Evolutionary conservation across 1,140 invertebrate species (phyloP), one percentile per base, ranked within the genome.

Genomic region (Chymomyza costata): DNA sequence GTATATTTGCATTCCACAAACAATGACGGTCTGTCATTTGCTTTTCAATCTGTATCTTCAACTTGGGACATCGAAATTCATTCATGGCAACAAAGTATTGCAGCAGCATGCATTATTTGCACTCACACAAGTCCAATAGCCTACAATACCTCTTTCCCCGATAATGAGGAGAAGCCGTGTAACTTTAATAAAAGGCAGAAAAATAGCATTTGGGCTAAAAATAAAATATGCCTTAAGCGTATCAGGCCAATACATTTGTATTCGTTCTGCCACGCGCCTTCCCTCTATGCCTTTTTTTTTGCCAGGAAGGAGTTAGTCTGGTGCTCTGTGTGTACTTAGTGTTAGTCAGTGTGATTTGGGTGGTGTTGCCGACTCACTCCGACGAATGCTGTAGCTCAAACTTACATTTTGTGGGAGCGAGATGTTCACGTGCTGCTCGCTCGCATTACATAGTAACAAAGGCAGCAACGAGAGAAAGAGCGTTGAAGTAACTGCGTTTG

Each of bases 161-260:
- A n/a, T n/a, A n/a, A n/a, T n/a, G n/a, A n/a, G n/a, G 3, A 3
- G 21, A 8, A 25, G 21, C 8, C 21, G 21, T 25, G 21, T 8
- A 25, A 25, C 21, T 25, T 8, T 25, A 25, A 3, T 8, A 25
- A 5, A 25, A 25, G 35, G 47, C 38, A 37, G 37, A 41, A 48
- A 49, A 50, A 45, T 59, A n/a, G n/a, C n/a, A n/a, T 70, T 74
- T 78, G 53, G 62, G 62, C 66, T 76, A 76, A 71, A 76, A 76
- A 76, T 76, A 76, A 70, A 70, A 66, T 66, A 57, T 56, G 71
- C 64, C 44, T 16, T 45, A 39, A 51, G 30, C 41, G n/a, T n/a
- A n/a, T n/a, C n/a, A n/a, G n/a, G 34, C 49, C 31, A 25, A n/a
- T 31, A 41, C 44, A 52, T 40, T 40, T 46, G 34, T 49, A 50